phyloP scores from a whole-genome alignment of 2,113 vertebrate species.

The Mola mola region DNA sequence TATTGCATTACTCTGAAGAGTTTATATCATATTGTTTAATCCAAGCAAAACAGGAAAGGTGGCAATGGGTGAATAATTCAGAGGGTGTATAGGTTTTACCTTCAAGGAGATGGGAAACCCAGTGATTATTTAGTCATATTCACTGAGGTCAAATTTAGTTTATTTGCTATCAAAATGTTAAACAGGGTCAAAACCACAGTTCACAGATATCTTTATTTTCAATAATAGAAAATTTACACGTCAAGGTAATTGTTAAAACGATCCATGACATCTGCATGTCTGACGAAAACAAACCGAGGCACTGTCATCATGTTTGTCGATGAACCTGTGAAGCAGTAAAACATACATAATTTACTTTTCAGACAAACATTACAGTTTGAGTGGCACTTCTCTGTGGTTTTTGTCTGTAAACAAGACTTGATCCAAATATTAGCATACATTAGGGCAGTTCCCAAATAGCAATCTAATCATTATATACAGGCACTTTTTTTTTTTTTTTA shows the following conservation, averaged over 20 bases:
- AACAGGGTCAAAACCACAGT: neutral
- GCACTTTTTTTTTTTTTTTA: neutral
- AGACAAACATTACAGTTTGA: neutral
- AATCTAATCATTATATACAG: neutral
- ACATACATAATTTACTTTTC: neutral
- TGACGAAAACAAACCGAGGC: neutral
- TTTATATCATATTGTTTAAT: no score
- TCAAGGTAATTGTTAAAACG: neutral
- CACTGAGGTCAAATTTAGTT: no score
- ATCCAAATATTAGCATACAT: neutral
- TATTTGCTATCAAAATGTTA: neutral
- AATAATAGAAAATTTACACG: no score
- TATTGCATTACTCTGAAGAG: no score
- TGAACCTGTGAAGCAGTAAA: neutral
- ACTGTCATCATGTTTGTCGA: neutral
- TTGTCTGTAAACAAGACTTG: neutral
- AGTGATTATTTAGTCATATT: no score
- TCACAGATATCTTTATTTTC: neutral
- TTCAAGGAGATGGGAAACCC: no score
- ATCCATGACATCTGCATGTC: neutral
- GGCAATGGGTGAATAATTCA: no score
- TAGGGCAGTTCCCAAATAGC: neutral
- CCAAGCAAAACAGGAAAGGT: no score
- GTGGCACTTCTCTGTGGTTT: neutral
- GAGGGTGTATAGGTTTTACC: no score